Evolutionary conservation across 2,888 invertebrate genomes (phyloP), one percentile per base, ranked within the genome.

Genomic region (Scotopteryx bipunctaria): DNA sequence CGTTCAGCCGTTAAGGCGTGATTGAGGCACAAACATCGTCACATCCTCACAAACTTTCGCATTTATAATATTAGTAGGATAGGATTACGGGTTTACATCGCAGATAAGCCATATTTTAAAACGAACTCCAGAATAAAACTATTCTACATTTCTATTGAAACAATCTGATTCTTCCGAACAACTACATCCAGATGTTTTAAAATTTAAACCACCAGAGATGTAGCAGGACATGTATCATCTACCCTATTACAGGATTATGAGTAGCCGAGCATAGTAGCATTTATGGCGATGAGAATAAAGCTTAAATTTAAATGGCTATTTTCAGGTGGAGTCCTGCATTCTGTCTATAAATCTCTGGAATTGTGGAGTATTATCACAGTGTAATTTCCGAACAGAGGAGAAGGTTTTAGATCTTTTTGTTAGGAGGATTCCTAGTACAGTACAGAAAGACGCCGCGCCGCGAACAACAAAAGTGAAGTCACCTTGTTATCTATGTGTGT

Each of bases 271-370:
- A 55, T 49, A 58, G 40, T 44, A 45, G 38, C 41, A 33, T 44
- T 48, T 49, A 54, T 29, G 9, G 15, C 47, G 23, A 49, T 42
- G 49, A 36, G 16, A 36, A 44, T 45, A 59, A 40, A 55, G 43
- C 35, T 50, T 42, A 54, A 55, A 45, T 55, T 58, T 29, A 48
- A 55, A 43, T 33, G 21, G 43, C 17, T 44, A 38, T 16, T 54
- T 48, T 46, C 60, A 60, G 63, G 60, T 63, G 55, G 33, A 27
- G 25, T 32, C 21, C 38, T 43, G 35, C 54, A 51, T 44, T 50
- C 31, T 16, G 35, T 35, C 46, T 25, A 43, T 50, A 47, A 43
- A 51, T 47, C 50, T 47, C 50, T 50, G 11, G 21, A 31, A 46
- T 32, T 33, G 48, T 41, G 14, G 31, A 35, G 21, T 27, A 44